These are phyloP conservation scores for Xenus cinereus DNA, from an alignment of 2,113 vertebrate genomes.

Conservation along the genomic window DNA sequence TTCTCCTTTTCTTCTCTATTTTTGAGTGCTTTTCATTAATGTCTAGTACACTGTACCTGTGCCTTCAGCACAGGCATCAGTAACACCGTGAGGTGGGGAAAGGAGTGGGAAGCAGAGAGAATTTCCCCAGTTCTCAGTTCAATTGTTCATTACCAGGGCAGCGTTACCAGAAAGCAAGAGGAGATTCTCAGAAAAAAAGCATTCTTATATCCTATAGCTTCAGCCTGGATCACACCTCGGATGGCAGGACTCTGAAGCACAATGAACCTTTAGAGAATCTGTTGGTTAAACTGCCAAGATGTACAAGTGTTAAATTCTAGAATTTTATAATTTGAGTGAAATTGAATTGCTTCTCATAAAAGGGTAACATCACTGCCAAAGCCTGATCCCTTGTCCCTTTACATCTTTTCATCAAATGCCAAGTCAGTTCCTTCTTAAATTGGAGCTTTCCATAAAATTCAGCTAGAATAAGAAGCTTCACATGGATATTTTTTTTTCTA, in stretches of 20 bases:
- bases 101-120: not conserved
- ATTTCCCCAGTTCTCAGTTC: not conserved
- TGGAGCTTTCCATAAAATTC: not conserved
- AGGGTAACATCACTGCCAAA: not conserved
- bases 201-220: not conserved
- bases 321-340: not conserved
- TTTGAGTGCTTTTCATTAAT: not conserved
- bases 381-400: not conserved
- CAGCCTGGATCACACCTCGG: not conserved
- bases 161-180: not conserved
- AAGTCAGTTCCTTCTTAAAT: not conserved
- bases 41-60: not conserved
- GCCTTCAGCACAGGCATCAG: not conserved
- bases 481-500: not conserved
- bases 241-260: not conserved
- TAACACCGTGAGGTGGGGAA: not conserved
- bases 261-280: not conserved
- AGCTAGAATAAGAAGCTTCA: not conserved
- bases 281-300: not conserved
- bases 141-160: not conserved
- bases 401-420: not conserved
- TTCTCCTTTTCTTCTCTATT: not conserved
- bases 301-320: not conserved
- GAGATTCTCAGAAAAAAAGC: not conserved
- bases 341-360: not conserved